These are phyloP conservation scores for Drosophila pectinifera DNA, from an alignment of 1,140 invertebrate genomes.

Conservation along the genomic window DNA sequence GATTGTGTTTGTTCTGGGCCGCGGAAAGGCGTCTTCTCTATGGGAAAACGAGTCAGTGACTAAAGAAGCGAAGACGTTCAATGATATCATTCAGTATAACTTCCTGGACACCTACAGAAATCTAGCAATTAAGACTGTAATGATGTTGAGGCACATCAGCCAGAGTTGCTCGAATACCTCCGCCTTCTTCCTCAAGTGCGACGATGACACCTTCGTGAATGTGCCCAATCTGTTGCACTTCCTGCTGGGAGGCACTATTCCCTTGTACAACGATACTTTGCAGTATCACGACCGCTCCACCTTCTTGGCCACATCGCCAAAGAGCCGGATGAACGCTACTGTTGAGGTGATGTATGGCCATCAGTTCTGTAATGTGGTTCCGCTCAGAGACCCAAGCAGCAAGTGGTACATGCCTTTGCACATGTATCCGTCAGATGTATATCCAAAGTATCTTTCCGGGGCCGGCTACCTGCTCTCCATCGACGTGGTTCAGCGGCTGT, in stretches of 20 bases:
- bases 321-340: conserved; percentile 72
- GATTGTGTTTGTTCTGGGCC: conserved; percentile 74
- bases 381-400: conserved; percentile 89
- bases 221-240: conserved; percentile 87
- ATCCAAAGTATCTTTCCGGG: conserved; percentile 94
- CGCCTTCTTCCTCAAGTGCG: conserved; percentile 92
- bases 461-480: conserved; percentile 93
- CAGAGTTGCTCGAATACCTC: conserved; percentile 87
- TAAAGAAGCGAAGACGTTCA: conserved; percentile 71
- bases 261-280: conserved; percentile 81
- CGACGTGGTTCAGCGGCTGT: conserved; percentile 89
- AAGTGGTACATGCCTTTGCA: conserved; percentile 94
- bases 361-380: conserved; percentile 90
- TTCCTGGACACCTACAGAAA: conserved; percentile 97
- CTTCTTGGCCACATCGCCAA: conserved; percentile 38
- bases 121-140: conserved; percentile 94
- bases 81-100: conserved; percentile 95
- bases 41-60: conserved; percentile 69
- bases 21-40: conserved; percentile 42
- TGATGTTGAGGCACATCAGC: conserved; percentile 93
- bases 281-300: conserved; percentile 69
- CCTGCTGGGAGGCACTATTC: conserved; percentile 84
- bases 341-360: conserved; percentile 88
- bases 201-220: conserved; percentile 94
- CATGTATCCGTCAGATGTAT: conserved; percentile 90